A percentile compares a stretch with the other conserved stretches of the same genome.
Conservation (phyloP, 64 coral and sea anemone genomes). For the Cladopsammia gracilis region DNA sequence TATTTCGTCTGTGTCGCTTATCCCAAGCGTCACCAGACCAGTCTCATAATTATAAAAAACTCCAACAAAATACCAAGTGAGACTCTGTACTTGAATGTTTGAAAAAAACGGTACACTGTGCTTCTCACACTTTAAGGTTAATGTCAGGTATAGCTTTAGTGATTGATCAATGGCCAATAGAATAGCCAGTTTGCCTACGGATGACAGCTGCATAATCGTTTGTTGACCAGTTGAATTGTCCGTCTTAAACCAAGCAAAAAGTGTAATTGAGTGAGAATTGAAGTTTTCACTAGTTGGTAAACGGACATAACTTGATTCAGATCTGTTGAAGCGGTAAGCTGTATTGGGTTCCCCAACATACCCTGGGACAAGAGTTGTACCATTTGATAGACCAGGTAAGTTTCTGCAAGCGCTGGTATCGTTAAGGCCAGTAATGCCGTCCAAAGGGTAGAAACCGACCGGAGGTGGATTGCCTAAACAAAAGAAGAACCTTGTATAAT, state of each 20-base stretch:
- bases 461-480: neutral
- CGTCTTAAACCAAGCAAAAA: neutral
- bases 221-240: neutral
- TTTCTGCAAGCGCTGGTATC: neutral
- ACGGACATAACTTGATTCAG: neutral
- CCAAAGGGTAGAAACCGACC: neutral
- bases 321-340: neutral
- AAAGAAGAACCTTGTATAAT: too few species aligned
- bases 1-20: neutral
- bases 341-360: neutral
- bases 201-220: neutral
- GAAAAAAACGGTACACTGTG: neutral
- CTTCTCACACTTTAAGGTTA: neutral
- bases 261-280: neutral
- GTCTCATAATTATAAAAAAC: neutral
- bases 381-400: neutral
- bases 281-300: neutral
- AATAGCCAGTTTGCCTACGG: neutral
- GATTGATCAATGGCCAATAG: neutral
- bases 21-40: neutral
- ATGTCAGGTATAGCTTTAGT: neutral
- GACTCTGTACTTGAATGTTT: neutral
- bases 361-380: neutral
- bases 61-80: conserved; percentile 3
- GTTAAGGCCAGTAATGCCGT: neutral